A percentile compares a stretch with the other conserved stretches of the same genome.
phyloP scores from a whole-genome alignment of 2,797 vertebrate genomes.

The Chaunax sp. region DNA sequence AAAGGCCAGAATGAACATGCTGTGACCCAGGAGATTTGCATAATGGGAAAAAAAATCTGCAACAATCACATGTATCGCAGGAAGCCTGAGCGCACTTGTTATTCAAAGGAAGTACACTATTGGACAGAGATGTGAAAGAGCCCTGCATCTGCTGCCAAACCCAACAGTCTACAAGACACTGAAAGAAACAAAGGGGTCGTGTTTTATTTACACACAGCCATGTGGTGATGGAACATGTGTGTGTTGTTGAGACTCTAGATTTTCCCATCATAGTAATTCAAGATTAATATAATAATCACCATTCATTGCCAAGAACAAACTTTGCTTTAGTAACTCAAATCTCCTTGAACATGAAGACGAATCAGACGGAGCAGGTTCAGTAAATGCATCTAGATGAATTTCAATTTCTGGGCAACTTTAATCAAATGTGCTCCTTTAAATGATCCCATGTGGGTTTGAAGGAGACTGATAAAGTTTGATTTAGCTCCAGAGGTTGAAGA shows the following conservation, averaged over 20 bases:
- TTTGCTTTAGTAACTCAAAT: neutral
- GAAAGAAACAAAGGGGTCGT: constrained; percentile 39
- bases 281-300: neutral
- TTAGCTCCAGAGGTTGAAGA: neutral
- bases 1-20: constrained; percentile 30
- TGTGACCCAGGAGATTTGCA: constrained; percentile 42
- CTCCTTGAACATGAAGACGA: neutral
- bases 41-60: constrained; percentile 35
- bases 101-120: constrained; percentile 50
- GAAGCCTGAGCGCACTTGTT: constrained; percentile 20
- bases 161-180: constrained; percentile 45
- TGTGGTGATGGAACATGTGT: constrained; percentile 24
- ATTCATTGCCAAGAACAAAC: constrained; percentile 15
- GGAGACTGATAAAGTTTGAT: neutral
- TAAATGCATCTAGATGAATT: neutral
- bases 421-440: neutral
- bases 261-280: neutral
- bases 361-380: neutral
- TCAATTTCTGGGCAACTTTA: neutral
- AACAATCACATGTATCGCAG: constrained; percentile 37
- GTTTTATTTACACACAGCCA: constrained; percentile 42
- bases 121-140: constrained; percentile 54
- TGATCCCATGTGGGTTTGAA: neutral
- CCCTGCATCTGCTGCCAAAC: constrained; percentile 40
- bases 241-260: neutral